Evolutionary conservation across 2,113 vertebrate genomes (phyloP).

Genomic region (Erythrolamprus reginae): DNA sequence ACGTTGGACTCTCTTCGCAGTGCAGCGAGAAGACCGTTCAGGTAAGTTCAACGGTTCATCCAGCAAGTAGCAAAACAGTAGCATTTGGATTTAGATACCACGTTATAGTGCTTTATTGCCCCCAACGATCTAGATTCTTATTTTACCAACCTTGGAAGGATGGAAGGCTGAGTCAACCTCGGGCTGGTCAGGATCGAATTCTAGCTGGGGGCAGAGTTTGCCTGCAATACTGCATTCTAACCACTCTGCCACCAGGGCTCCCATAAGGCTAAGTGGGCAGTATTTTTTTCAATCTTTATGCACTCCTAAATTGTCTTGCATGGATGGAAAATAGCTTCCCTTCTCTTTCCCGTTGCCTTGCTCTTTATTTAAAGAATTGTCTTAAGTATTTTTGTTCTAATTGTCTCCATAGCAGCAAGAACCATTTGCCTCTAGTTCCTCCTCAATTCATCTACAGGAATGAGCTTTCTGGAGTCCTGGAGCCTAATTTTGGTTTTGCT

Average conservation of each 20-base stretch:
- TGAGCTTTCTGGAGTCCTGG: conserved; percentile 9
- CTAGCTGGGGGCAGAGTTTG: too few relatives aligned
- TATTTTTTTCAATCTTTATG: neutral
- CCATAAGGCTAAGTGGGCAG: neutral
- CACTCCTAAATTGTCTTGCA: neutral
- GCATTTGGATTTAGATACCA: too few relatives aligned
- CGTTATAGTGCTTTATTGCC: neutral
- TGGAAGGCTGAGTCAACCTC: too few relatives aligned
- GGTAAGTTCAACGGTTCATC: too few relatives aligned
- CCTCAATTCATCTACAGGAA: conserved; percentile 7
- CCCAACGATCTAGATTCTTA: too few relatives aligned
- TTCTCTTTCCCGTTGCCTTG: neutral
- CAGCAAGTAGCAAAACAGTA: too few relatives aligned
- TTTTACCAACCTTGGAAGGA: too few relatives aligned
- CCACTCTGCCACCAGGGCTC: neutral
- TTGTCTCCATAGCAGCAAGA: conserved; percentile 31
- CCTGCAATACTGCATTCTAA: neutral
- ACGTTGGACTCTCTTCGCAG: too few relatives aligned
- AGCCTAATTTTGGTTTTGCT: conserved; percentile 16
- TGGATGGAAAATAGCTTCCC: neutral
- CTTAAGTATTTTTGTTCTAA: conserved; percentile 15
- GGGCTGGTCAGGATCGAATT: too few relatives aligned
- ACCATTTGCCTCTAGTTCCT: conserved; percentile 27
- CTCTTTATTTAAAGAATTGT: neutral
- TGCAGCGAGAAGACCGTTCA: too few relatives aligned